phyloP scores from a whole-genome alignment of 2,888 invertebrate species.

The Ceramica pisi region DNA sequence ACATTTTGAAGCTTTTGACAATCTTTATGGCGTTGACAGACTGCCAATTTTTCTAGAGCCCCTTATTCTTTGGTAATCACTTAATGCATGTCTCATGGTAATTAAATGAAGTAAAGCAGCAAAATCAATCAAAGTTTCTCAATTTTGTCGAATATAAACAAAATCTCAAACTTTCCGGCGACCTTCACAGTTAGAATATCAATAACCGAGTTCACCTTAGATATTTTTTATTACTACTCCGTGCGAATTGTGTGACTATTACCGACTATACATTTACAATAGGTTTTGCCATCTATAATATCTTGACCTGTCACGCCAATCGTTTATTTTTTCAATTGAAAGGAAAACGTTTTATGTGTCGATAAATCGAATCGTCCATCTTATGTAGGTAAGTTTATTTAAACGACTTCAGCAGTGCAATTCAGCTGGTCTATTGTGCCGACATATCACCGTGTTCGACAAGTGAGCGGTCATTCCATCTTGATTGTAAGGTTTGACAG shows the following conservation, averaged over 20 bases:
- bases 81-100: neutral
- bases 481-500: too few species aligned
- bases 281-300: constrained; percentile 4
- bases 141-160: neutral
- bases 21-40: too few species aligned
- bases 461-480: too few species aligned
- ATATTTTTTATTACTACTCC: constrained; percentile 41
- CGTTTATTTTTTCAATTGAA: neutral
- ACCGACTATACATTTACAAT: neutral
- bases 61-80: too few species aligned
- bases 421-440: too few species aligned
- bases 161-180: neutral
- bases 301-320: constrained; percentile 16
- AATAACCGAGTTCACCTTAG: constrained; percentile 23
- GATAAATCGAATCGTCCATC: neutral
- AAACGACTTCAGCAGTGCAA: neutral
- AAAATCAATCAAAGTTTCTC: neutral
- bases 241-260: constrained; percentile 27
- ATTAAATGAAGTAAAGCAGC: neutral
- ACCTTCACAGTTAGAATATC: constrained; percentile 33
- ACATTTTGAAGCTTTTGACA: neutral
- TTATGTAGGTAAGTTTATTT: neutral
- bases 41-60: too few species aligned
- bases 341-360: neutral
- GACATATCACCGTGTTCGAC: too few species aligned